Conservation (phyloP, 2,888 invertebrate species). For the Siphlonurus alternatus region DNA sequence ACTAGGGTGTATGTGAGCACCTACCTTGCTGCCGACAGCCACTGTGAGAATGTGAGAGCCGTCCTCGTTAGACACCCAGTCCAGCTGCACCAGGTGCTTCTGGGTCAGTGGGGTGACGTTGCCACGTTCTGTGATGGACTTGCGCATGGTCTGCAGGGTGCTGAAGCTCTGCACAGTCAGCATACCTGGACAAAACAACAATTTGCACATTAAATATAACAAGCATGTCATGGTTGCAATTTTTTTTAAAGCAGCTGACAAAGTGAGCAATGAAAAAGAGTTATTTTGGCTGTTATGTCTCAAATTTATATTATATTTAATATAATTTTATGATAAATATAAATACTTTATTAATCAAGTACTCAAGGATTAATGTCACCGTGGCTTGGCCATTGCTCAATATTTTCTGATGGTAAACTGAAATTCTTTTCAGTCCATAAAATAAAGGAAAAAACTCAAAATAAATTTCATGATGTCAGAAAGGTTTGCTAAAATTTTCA, state of each 20-base stretch:
- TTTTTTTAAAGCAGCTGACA: background rate
- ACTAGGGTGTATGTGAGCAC: too few species aligned
- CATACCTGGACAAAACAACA: constrained; percentile 29
- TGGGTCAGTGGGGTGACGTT: constrained; percentile 82
- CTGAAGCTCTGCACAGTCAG: constrained; percentile 82
- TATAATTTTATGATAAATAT: too few species aligned
- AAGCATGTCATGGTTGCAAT: background rate
- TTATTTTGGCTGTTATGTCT: background rate
- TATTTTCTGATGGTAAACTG: too few species aligned
- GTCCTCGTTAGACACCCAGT: constrained; percentile 99
- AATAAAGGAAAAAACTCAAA: too few species aligned
- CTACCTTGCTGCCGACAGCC: constrained; percentile 71
- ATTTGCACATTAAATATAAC: background rate
- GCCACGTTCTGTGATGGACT: constrained; percentile 79
- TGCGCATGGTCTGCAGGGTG: constrained; percentile 69
- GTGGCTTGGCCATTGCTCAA: too few species aligned
- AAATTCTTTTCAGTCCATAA: too few species aligned
- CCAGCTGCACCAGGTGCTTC: constrained; percentile 85
- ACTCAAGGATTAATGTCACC: too few species aligned
- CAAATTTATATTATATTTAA: constrained; percentile 11
- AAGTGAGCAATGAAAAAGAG: too few species aligned
- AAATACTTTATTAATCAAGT: too few species aligned
- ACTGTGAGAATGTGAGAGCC: constrained; percentile 96
- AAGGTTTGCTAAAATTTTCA: too few species aligned
- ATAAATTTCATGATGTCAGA: too few species aligned